These are phyloP conservation scores for Paramisgurnus dabryanus DNA, from an alignment of 2,113 vertebrate genomes.

Conservation along the genomic window DNA sequence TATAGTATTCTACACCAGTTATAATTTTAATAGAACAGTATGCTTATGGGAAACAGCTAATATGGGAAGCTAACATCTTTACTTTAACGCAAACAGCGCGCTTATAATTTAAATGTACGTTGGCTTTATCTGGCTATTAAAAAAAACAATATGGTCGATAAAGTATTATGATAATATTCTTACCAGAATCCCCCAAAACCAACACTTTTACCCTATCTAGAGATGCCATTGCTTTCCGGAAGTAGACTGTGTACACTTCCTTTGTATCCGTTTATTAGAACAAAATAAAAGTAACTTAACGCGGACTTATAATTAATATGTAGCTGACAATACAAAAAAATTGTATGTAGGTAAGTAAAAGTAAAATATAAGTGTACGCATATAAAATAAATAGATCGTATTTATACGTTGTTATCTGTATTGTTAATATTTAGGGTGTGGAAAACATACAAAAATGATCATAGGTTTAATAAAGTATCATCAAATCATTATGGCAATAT, in stretches of 20 bases:
- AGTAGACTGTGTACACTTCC: neutral
- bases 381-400: neutral
- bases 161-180: conserved; percentile 54
- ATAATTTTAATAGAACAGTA: no score
- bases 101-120: neutral
- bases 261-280: neutral
- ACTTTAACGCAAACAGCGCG: neutral
- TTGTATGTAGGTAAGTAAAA: neutral
- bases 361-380: neutral
- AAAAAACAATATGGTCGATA: neutral
- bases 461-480: no score
- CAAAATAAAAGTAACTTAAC: conserved; percentile 45
- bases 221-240: conserved; percentile 80
- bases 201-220: conserved; percentile 93
- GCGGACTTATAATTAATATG: no score
- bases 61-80: neutral
- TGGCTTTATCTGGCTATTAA: neutral
- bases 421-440: no score
- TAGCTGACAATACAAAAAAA: no score
- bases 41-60: neutral
- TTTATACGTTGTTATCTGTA: no score
- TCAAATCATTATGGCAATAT: neutral
- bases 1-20: neutral
- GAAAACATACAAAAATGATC: no score
- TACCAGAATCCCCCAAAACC: conserved; percentile 96